Conservation (phyloP, 2,888 invertebrate species). For the Conus canariensis region DNA sequence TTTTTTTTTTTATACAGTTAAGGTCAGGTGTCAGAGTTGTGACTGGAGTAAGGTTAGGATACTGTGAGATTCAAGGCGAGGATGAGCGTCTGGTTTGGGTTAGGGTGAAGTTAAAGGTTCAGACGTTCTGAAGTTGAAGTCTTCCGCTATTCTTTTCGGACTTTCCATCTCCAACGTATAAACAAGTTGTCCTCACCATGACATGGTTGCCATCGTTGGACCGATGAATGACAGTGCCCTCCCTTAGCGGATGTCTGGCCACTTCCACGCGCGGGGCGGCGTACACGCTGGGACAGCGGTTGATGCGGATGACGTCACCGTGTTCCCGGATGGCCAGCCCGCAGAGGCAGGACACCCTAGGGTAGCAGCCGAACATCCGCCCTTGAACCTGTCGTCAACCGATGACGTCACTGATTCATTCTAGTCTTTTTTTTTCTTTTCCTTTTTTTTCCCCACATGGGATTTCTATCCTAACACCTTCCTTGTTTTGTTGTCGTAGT, state of each 20-base stretch:
- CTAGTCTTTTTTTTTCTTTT: background rate
- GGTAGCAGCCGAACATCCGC: background rate
- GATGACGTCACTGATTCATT: background rate
- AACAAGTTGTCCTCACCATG: constrained; percentile 1
- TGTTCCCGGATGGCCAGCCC: background rate
- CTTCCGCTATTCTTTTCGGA: too few species aligned
- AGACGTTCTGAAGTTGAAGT: too few species aligned
- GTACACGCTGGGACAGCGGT: background rate
- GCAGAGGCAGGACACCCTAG: background rate
- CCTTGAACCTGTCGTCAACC: background rate
- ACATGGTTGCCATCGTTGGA: background rate
- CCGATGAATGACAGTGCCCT: constrained; percentile 1
- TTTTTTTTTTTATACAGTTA: too few species aligned
- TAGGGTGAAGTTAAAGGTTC: too few species aligned
- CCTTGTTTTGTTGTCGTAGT: background rate
- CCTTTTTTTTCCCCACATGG: background rate
- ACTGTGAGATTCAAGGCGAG: too few species aligned
- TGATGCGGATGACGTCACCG: constrained; percentile 14
- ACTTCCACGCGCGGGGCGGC: background rate
- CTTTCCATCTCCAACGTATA: too few species aligned
- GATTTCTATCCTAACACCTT: too few species aligned
- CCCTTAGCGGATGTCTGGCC: background rate
- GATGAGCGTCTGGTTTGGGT: too few species aligned
- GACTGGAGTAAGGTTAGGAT: too few species aligned
- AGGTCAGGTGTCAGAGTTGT: too few species aligned